Evolutionary conservation across 2,888 invertebrate species (phyloP), one percentile per base, ranked within the genome.

Genomic region (Parochlus steinenii): DNA sequence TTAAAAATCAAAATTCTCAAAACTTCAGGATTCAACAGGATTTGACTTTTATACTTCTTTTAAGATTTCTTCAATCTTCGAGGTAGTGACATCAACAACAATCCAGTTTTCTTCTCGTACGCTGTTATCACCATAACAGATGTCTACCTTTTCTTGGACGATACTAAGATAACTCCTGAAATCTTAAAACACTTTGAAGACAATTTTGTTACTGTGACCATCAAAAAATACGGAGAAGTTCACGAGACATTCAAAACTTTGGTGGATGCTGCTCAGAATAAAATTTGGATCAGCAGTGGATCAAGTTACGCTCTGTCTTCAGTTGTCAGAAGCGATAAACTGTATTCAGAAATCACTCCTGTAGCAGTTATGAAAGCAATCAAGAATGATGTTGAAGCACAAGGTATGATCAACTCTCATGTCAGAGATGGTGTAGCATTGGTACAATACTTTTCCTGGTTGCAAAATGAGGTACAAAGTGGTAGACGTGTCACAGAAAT

Each of bases 1-100:
- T n/a, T n/a, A n/a, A n/a, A n/a, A n/a, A n/a, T n/a, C n/a, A n/a
- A n/a, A n/a, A n/a, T n/a, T n/a, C n/a, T n/a, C n/a, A n/a, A n/a
- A n/a, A n/a, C n/a, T n/a, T n/a, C n/a, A n/a, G n/a, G n/a, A n/a
- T n/a, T n/a, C n/a, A n/a, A n/a, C n/a, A n/a, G n/a, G n/a, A n/a
- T n/a, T n/a, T n/a, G n/a, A n/a, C n/a, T n/a, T n/a, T n/a, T n/a
- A n/a, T n/a, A n/a, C n/a, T n/a, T 41, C 26, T 24, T 37, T 47
- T 34, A 49, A 80, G 79, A 85, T 70, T 68, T 90, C 4, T 60
- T 95, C 23, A 97, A 97, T 56, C 59, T 93, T 24, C 71, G 97
- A 33, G 95, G 95, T 0, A 73, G 78, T 0, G 95, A 97, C 53
- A 90, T 95, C 41, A 71, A 73, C 0, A 92, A 69, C 58, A 95